A percentile compares a stretch with the other conserved stretches of the same genome.
phyloP scores from a whole-genome alignment of 2,113 vertebrate species.

The Mola mola region DNA sequence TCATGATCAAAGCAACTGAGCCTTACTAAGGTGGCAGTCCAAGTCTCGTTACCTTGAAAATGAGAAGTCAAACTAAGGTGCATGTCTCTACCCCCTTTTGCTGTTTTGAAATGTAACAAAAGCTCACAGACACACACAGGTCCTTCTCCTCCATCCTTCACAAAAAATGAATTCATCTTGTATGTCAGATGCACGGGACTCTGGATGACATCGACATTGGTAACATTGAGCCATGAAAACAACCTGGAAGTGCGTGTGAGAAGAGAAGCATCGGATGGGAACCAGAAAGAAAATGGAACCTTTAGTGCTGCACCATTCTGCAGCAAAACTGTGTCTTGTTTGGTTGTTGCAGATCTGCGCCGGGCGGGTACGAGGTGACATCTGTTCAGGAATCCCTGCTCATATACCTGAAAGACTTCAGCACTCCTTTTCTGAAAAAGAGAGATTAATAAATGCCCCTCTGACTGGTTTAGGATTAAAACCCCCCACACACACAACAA shows the following conservation, averaged over 20 bases:
- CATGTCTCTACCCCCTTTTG: neutral
- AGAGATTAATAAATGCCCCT: conserved; percentile 72
- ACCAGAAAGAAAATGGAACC: conserved; percentile 11
- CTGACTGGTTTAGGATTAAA: conserved; percentile 60
- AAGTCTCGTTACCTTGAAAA: conserved; percentile 37
- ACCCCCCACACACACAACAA: conserved; percentile 5
- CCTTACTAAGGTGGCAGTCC: conserved; percentile 36
- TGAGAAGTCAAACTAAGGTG: neutral
- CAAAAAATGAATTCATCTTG: conserved; percentile 4
- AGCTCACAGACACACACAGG: neutral
- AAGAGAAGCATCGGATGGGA: neutral
- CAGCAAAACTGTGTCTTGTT: conserved; percentile 46
- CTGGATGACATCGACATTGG: conserved; percentile 12
- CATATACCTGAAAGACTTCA: conserved; percentile 61
- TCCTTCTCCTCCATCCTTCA: neutral
- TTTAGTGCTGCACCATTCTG: conserved; percentile 38
- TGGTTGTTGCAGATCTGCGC: conserved; percentile 38
- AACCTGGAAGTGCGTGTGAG: conserved; percentile 9
- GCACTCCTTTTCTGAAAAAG: conserved; percentile 57
- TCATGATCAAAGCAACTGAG: too few species aligned
- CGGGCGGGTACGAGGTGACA: conserved; percentile 45
- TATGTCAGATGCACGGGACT: conserved; percentile 10
- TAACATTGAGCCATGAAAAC: conserved; percentile 15
- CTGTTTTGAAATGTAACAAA: neutral
- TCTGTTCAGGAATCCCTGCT: conserved; percentile 65